Evolutionary conservation across 2,888 invertebrate genomes (phyloP).

Genomic region (Myopa tessellatipennis): DNA sequence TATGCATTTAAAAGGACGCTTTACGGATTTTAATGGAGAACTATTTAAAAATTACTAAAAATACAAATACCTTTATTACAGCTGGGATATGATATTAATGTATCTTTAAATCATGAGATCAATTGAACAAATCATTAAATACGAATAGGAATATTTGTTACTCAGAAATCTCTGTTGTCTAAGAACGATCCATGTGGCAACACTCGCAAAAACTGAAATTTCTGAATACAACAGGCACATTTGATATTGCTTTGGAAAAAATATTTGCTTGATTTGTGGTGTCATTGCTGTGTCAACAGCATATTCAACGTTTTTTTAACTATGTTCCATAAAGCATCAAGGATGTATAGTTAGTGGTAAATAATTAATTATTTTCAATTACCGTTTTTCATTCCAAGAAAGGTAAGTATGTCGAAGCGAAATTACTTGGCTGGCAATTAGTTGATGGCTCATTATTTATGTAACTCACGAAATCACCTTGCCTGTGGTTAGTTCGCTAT

Average conservation of each 20-base stretch:
- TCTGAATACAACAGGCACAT: not conserved
- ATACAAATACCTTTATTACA: too few relatives aligned
- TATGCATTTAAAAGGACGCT: too few relatives aligned
- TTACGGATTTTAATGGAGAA: too few relatives aligned
- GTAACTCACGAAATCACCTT: conserved; percentile 26
- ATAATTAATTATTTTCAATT: not conserved
- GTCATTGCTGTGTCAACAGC: not conserved
- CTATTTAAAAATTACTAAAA: too few relatives aligned
- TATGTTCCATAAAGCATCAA: not conserved
- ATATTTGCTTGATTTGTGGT: too few relatives aligned
- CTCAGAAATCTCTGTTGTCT: too few relatives aligned
- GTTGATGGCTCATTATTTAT: conserved; percentile 29
- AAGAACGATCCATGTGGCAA: not conserved
- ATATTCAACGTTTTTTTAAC: not conserved
- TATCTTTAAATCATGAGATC: too few relatives aligned
- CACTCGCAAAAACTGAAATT: not conserved
- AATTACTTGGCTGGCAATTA: not conserved
- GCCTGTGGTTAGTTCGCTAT: not conserved
- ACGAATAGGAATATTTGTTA: too few relatives aligned
- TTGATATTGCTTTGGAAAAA: too few relatives aligned
- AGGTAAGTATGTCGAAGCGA: not conserved
- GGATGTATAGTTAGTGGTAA: conserved; percentile 14
- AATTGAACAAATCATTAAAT: too few relatives aligned
- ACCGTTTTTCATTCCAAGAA: not conserved
- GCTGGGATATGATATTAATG: too few relatives aligned